phyloP scores from a whole-genome alignment of 1,140 invertebrate species.

The Drosophila erecta region DNA sequence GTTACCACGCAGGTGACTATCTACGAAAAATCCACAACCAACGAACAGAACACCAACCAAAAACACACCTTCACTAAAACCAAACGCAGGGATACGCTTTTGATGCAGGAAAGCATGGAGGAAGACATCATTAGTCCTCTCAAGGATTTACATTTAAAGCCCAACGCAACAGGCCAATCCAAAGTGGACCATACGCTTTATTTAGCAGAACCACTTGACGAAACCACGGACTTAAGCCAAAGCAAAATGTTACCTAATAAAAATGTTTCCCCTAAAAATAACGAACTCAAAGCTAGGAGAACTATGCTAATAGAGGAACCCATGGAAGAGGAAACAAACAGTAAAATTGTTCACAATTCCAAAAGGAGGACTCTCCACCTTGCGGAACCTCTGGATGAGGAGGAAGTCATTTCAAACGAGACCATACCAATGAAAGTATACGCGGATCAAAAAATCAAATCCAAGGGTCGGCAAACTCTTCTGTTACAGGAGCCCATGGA shows the following conservation, averaged over 20 bases:
- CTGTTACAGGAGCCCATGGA: conserved; percentile 12
- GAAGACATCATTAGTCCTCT: conserved; percentile 24
- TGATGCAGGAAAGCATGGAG: conserved; percentile 44
- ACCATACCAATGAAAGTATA: not conserved
- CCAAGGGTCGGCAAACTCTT: conserved; percentile 18
- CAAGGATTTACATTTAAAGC: conserved; percentile 7
- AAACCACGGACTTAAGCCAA: not conserved
- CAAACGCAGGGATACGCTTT: conserved; percentile 25
- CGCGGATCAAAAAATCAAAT: not conserved
- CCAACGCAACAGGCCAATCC: not conserved
- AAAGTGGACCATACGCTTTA: conserved; percentile 12
- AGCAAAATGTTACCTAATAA: not conserved
- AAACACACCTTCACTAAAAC: not conserved
- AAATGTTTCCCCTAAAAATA: not conserved
- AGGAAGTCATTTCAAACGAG: not conserved
- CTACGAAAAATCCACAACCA: not conserved
- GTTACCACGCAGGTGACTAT: not conserved
- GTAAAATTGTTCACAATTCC: not conserved
- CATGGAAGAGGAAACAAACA: not conserved
- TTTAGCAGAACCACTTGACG: conserved; percentile 12
- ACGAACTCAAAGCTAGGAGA: not conserved
- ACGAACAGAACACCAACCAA: not conserved
- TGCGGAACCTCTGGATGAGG: conserved; percentile 5
- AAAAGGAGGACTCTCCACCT: conserved; percentile 2
- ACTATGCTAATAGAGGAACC: conserved; percentile 11